These are phyloP conservation scores for Drosophila sordidula DNA, from an alignment of 2,888 invertebrate genomes.

Conservation along the genomic window DNA sequence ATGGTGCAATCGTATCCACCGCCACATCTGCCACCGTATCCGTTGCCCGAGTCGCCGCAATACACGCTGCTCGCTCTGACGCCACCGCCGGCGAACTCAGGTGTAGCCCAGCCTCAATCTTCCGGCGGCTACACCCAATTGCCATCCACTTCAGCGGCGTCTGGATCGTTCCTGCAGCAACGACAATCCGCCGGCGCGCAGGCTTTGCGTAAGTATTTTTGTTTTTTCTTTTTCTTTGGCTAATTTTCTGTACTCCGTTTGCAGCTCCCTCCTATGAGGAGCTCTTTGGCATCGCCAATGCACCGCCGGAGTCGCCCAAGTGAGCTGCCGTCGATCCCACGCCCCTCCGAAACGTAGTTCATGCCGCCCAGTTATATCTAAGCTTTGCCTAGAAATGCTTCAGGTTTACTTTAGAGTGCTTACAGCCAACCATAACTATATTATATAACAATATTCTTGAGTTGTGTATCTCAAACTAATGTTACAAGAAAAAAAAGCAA, in stretches of 20 bases:
- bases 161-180: slow-evolving; percentile 44
- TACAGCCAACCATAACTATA: slow-evolving; percentile 16
- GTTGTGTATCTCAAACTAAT: slow-evolving; percentile 38
- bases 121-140: slow-evolving; percentile 67
- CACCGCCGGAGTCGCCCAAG: slow-evolving; percentile 75
- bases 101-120: slow-evolving; percentile 21
- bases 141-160: slow-evolving; percentile 73
- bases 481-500: slow-evolving; percentile 7
- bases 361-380: slow-evolving; percentile 73
- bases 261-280: slow-evolving; percentile 85
- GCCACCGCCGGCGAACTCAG: slow-evolving; percentile 43
- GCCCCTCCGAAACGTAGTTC: slow-evolving; percentile 17
- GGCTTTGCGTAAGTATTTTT: slow-evolving; percentile 76
- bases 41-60: slow-evolving; percentile 74
- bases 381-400: slow-evolving; percentile 65
- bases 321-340: slow-evolving; percentile 39
- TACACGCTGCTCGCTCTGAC: slow-evolving; percentile 67
- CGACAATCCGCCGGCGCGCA: slow-evolving; percentile 61
- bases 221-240: neutral
- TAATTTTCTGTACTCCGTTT: neutral
- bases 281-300: slow-evolving; percentile 81
- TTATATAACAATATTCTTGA: slow-evolving; percentile 13
- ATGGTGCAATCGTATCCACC: slow-evolving; percentile 84
- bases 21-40: slow-evolving; percentile 75
- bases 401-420: slow-evolving; percentile 72